Evolutionary conservation across 1,140 invertebrate species (phyloP).

Genomic region (Drosophila malerkotliana): DNA sequence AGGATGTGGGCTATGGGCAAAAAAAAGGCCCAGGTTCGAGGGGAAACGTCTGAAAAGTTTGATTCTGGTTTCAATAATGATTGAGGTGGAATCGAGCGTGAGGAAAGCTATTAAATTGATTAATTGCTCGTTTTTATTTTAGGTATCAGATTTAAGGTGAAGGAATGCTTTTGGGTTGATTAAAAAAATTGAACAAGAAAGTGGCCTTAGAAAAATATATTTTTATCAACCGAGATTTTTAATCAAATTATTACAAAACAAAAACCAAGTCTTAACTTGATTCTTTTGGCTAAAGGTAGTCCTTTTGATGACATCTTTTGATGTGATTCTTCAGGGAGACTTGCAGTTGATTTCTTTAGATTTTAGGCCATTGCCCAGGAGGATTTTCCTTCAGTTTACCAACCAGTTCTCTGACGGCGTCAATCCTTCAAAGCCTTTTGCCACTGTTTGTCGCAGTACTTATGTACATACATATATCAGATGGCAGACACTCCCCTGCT

Average conservation of each 20-base stretch:
- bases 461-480: conserved; percentile 11
- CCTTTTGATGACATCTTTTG: conserved; percentile 25
- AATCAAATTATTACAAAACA: not conserved
- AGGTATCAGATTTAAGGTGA: not conserved
- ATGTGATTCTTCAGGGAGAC: conserved; percentile 15
- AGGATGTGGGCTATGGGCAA: conserved; percentile 36
- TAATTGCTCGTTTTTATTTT: conserved; percentile 25
- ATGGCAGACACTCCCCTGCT: conserved; percentile 28
- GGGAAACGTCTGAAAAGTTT: conserved; percentile 61
- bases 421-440: conserved; percentile 60
- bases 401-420: conserved; percentile 18
- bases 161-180: conserved; percentile 3
- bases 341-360: conserved; percentile 17
- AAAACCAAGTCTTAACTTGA: conserved; percentile 1
- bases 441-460: conserved; percentile 58
- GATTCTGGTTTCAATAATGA: conserved; percentile 32
- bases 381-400: conserved; percentile 18
- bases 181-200: not conserved
- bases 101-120: conserved; percentile 41
- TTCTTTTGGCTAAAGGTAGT: conserved; percentile 7
- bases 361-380: conserved; percentile 2
- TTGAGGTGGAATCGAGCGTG: conserved; percentile 26
- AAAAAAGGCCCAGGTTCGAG: conserved; percentile 6
- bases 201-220: no score
- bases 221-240: not conserved